These are phyloP conservation scores for Esox masquinongy DNA, from an alignment of 2,797 vertebrate species.

Conservation along the genomic window DNA sequence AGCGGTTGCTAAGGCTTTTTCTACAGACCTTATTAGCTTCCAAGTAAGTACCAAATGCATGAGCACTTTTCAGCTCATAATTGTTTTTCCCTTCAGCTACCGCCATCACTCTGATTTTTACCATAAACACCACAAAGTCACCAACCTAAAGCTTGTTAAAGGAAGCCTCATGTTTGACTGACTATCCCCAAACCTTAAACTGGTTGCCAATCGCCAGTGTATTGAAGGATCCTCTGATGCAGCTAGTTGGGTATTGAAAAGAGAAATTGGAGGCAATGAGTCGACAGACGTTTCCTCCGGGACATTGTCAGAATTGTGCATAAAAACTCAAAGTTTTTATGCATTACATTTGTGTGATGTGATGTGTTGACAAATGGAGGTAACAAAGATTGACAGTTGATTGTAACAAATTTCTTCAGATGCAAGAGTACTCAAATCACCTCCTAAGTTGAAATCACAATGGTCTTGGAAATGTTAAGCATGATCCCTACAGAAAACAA, in stretches of 20 bases:
- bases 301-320: neutral
- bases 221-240: neutral
- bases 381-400: neutral
- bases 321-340: neutral
- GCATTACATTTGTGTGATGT: no score
- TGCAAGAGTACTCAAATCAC: neutral
- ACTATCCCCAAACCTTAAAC: neutral
- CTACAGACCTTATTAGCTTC: neutral
- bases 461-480: no score
- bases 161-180: neutral
- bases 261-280: slow-evolving; percentile 1
- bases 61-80: neutral
- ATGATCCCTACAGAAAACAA: no score
- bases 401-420: slow-evolving; percentile 28
- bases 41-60: neutral
- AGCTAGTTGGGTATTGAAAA: slow-evolving; percentile 23
- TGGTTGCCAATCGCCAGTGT: neutral
- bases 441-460: no score
- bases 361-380: no score
- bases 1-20: neutral
- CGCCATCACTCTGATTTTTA: neutral
- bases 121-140: neutral
- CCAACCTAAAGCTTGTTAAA: no score
- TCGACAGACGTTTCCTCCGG: neutral
- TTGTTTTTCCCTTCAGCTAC: neutral